Evolutionary conservation across 2,113 vertebrate species (phyloP).

Genomic region (Neolamprologus devosi): DNA sequence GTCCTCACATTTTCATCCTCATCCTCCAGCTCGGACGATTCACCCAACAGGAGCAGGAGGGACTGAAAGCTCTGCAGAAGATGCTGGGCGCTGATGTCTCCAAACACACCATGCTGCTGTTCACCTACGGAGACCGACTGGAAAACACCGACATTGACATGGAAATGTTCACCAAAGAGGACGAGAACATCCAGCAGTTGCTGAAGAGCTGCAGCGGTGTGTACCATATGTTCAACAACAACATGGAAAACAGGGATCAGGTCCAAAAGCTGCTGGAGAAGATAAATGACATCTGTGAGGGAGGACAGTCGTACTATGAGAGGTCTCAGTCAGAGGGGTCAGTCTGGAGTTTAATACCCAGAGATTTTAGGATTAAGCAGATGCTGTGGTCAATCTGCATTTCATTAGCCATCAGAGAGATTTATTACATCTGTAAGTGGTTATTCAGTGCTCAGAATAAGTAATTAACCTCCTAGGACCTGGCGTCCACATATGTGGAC

Average conservation of each 20-base stretch:
- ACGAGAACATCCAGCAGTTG: background rate
- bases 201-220: background rate
- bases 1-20: background rate
- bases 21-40: background rate
- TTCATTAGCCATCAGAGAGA: rapidly evolving
- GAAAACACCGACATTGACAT: background rate
- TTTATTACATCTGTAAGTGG: background rate
- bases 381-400: rapidly evolving
- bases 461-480: background rate
- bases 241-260: background rate
- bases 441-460: background rate
- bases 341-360: background rate
- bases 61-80: background rate
- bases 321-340: background rate
- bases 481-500: no score
- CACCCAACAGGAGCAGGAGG: background rate
- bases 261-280: background rate
- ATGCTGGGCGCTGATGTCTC: background rate
- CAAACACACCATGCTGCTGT: background rate
- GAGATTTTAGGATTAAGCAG: rapidly evolving
- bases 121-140: background rate
- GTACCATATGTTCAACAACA: background rate
- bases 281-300: background rate
- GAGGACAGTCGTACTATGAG: rapidly evolving
- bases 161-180: background rate